Evolutionary conservation across 2,113 vertebrate genomes (phyloP).

Genomic region (Ursus arctos): DNA sequence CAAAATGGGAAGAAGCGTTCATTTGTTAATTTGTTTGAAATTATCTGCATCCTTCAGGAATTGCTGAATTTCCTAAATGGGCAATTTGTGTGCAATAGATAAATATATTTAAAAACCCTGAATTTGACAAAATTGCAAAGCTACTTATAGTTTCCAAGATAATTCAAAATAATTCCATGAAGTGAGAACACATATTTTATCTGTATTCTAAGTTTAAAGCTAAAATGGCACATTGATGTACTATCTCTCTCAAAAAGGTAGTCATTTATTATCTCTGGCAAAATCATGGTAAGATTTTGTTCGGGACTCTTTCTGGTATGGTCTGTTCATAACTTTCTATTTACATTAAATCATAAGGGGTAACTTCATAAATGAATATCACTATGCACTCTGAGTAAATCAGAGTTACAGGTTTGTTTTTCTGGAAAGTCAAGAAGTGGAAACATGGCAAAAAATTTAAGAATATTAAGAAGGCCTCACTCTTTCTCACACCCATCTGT

Average conservation of each 20-base stretch:
- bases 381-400: neutral
- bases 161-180: conserved; percentile 8
- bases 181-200: neutral
- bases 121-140: conserved; percentile 1
- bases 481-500: neutral
- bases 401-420: neutral
- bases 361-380: neutral
- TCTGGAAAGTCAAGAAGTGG: neutral
- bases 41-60: neutral
- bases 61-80: neutral
- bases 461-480: neutral
- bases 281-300: neutral
- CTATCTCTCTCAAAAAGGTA: neutral
- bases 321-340: neutral
- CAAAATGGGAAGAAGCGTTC: neutral
- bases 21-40: neutral
- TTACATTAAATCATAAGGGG: neutral
- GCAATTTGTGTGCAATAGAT: neutral
- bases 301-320: neutral
- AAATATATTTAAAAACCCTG: conserved; percentile 8
- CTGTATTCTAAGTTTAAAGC: neutral
- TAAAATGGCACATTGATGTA: neutral
- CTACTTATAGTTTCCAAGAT: neutral
- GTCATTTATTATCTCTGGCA: neutral
- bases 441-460: neutral